Evolutionary conservation across 2,888 invertebrate genomes (phyloP).

Genomic region (Palloptera scutellata): DNA sequence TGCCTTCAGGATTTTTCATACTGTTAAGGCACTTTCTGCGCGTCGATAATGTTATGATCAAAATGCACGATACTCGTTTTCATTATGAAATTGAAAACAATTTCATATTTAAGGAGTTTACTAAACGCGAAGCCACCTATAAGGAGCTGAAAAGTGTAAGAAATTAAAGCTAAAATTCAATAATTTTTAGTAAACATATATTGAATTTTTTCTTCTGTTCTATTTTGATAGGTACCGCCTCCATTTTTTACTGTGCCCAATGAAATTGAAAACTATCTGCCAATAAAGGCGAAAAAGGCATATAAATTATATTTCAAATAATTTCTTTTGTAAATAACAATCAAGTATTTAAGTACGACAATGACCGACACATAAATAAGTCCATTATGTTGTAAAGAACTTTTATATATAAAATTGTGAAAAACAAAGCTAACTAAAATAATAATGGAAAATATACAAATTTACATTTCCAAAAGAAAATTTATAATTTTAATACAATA

Average conservation of each 20-base stretch:
- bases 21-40: conserved; percentile 90
- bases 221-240: conserved; percentile 66
- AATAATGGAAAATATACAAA: conserved; percentile 6
- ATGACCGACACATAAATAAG: too few relatives aligned
- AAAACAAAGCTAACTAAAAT: background rate
- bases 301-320: conserved; percentile 63
- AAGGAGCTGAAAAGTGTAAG: conserved; percentile 71
- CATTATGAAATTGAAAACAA: conserved; percentile 80
- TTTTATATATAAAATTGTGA: too few relatives aligned
- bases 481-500: too few relatives aligned
- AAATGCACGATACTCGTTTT: conserved; percentile 87
- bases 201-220: background rate
- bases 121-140: conserved; percentile 78
- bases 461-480: background rate
- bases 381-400: too few relatives aligned
- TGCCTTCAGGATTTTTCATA: conserved; percentile 93
- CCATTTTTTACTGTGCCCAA: conserved; percentile 73
- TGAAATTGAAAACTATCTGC: conserved; percentile 73
- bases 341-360: background rate
- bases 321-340: conserved; percentile 19
- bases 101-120: conserved; percentile 84
- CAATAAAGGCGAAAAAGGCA: conserved; percentile 65
- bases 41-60: conserved; percentile 90
- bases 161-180: conserved; percentile 11
- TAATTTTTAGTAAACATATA: background rate